Base-by-base conservation (phyloP, 2,797 vertebrate species). In the Prionace glauca region DNA sequence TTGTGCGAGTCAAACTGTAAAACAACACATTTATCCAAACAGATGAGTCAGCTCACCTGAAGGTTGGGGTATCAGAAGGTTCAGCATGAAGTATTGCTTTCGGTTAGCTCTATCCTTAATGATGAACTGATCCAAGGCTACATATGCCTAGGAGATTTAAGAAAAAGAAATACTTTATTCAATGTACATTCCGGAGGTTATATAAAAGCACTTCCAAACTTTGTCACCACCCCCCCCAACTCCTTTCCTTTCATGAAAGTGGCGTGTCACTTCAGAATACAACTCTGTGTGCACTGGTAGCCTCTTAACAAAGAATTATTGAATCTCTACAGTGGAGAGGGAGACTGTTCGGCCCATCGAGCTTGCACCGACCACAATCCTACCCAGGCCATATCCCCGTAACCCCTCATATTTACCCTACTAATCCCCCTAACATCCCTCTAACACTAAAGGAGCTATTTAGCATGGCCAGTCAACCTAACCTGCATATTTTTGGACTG, bases 91-190 rank as follows among this genome's bases (percentile, higher is more conserved):
- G 36, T 95, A 93, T 14, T 96, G 96, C 36, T 95, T 96, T 84
- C 96, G 56, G 67, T 96, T 96, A 56, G 96, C 91, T 4, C 96
- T 95, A 71, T 96, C 96, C 67, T 96, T 96, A 95, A 95, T 62
- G 29, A 91, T 86, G 72, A 96, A 95, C n/a, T 96, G 96, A 95
- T 96, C 96, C 95, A 96, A 88, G 22, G 96, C 96, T 32, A 86
- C 56, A 11, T 72, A 72, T 22, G 96, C 96, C 96, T 96, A 95
- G 22, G 72, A 29, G 45, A 92, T 32, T 41, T 2, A 87, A 84
- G 50, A 60, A 72, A 69, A 67, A 60, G 72, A 36, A 26, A 62
- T 74, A 5, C 29, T 77, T 32, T n/a, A 95, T 95, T 32, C 45
- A 95, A 14, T 11, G 8, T 62, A n/a, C n/a, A 22, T 50, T 92